These are phyloP conservation scores for Thunnus thynnus DNA, from an alignment of 2,113 vertebrate species.

Conservation along the genomic window DNA sequence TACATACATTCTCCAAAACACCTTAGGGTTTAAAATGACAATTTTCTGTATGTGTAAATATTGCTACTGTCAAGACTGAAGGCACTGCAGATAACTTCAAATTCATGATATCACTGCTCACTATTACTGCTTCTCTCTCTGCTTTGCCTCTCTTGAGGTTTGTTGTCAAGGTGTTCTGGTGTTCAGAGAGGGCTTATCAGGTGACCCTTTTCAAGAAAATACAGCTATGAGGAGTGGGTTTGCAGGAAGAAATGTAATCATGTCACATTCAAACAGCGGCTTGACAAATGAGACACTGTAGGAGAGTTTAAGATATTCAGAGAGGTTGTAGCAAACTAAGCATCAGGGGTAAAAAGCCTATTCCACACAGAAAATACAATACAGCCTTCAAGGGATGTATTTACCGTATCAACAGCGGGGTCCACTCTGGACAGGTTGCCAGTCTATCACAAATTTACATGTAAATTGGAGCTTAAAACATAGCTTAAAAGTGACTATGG, in stretches of 20 bases:
- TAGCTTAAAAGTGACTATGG: too few species aligned
- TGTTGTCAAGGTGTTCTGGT: not conserved
- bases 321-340: not conserved
- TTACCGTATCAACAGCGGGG: too few species aligned
- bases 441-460: not conserved
- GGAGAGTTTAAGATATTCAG: not conserved
- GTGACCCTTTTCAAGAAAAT: not conserved
- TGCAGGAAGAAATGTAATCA: not conserved
- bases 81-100: not conserved
- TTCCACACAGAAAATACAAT: not conserved
- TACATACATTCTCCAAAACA: not conserved
- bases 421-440: not conserved
- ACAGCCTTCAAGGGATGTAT: not conserved
- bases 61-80: not conserved
- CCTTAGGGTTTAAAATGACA: not conserved
- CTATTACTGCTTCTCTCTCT: not conserved
- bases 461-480: not conserved
- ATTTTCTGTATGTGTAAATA: not conserved
- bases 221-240: not conserved
- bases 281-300: not conserved
- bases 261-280: not conserved
- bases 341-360: not conserved
- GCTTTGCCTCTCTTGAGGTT: not conserved
- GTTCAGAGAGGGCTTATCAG: conserved; percentile 2
- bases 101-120: not conserved